Conservation (phyloP, 1,140 invertebrate genomes). For the Scaptomyza pallida region DNA sequence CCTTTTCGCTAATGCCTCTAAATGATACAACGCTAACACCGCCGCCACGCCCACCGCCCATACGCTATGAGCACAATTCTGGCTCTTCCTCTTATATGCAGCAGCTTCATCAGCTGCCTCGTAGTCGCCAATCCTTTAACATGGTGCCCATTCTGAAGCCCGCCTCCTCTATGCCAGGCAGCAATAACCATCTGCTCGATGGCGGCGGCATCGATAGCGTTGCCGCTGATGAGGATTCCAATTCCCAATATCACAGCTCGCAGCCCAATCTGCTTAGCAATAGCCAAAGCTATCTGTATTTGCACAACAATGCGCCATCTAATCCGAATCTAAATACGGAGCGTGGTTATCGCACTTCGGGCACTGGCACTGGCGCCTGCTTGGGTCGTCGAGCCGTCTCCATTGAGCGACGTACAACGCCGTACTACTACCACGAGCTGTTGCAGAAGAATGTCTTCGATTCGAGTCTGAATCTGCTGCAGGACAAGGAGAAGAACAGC, state of each 20-base stretch:
- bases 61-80: conserved; percentile 41
- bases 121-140: conserved; percentile 59
- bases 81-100: conserved; percentile 14
- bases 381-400: conserved; percentile 55
- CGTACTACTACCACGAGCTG: conserved; percentile 83
- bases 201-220: conserved; percentile 39
- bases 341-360: conserved; percentile 22
- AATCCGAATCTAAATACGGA: neutral
- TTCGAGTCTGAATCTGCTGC: conserved; percentile 77
- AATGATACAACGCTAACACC: conserved; percentile 56
- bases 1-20: conserved; percentile 61
- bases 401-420: conserved; percentile 74
- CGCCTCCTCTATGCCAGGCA: conserved; percentile 76
- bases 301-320: conserved; percentile 17
- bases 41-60: conserved; percentile 74
- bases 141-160: conserved; percentile 75
- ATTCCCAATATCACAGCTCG: conserved; percentile 72
- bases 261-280: conserved; percentile 74
- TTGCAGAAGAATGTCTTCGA: conserved; percentile 78
- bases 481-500: conserved; percentile 67
- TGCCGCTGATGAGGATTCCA: conserved; percentile 20
- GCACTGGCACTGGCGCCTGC: conserved; percentile 36
- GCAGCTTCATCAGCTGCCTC: conserved; percentile 6
- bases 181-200: conserved; percentile 43
- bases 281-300: conserved; percentile 50